Base-by-base conservation (phyloP, 2,888 invertebrate species). In the Sepioteuthis lessoniana region DNA sequence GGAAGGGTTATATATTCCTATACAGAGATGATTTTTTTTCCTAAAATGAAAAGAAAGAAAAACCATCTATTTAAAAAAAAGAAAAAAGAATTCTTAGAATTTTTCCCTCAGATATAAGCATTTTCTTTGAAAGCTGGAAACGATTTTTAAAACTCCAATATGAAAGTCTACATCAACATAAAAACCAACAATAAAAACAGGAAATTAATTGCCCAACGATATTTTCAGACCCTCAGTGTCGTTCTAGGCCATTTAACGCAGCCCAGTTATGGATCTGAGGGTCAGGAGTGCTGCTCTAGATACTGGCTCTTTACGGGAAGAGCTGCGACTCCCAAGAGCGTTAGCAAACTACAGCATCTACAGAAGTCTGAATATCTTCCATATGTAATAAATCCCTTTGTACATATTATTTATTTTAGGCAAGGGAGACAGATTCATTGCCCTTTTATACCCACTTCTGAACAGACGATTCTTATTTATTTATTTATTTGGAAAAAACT, bases 231-330 rank as follows among this genome's bases (percentile, higher is more conserved):
- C 76, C 10, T 4, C 35, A 35, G 76, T 35, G 13, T n/a, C 76
- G 76, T 76, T 76, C n/a, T 76, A 76, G 76, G 76, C 76, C 76
- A 76, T 76, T 76, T n/a, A 76, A 10, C n/a, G n/a, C 76, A n/a
- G 35, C 35, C 76, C 76, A 76, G 10, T 13, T 76, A 4, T 35
- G 13, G 16, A n/a, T 76, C n/a, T 76, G 16, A 35, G n/a, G 76
- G 35, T 76, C 13, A 13, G n/a, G n/a, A 60, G 76, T 76, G 76
- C 76, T n/a, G 76, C 10, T 35, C n/a, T 76, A n/a, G 35, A n/a
- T 0, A 21, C 10, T 10, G 76, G n/a, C 16, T 16, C n/a, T 76
- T 35, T 13, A 35, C n/a, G 35, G n/a, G n/a, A 76, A 21, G 76
- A 35, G 35, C n/a, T 0, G 4, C 1, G 31, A 76, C n/a, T 76